Base-by-base conservation (phyloP, 2,113 vertebrate species). In the Mus musculus region DNA sequence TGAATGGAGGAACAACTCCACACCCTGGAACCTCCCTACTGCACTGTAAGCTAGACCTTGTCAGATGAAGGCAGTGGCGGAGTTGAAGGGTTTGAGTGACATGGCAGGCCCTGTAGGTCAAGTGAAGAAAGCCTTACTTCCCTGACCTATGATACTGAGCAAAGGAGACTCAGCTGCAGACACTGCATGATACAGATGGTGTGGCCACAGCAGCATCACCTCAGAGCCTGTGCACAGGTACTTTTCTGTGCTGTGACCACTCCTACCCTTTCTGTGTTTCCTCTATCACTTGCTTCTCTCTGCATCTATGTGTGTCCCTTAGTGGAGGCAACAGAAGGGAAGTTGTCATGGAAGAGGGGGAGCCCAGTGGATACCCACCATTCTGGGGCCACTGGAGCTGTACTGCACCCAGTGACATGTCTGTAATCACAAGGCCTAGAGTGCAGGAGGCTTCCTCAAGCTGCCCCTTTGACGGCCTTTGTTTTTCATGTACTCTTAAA, bases 161-260 rank as follows among this genome's bases (percentile, higher is more conserved):
- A 72, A 78, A 54, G 42, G 39, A 39, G 78, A 84, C 36, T 67
- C 30, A 24, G 3, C 20, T 81, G n/a, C n/a, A 13, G 73, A 88
- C 77, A 0, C 39, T 36, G 12, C 52, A 63, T 61, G 61, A 20
- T 67, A 67, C 30, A 2, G 81, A 84, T 4, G 22, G 8, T 17
- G 72, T n/a, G 20, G 72, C 4, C n/a, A 59, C 65, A 6, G 20
- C 19, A 81, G 52, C 24, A 28, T 1, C 28, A 26, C 82, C 61
- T 30, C 7, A 0, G 86, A 30, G 46, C 3, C 1, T 20, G 1
- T 24, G 28, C 0, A 2, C 30, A 0, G 13, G 7, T 26, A 3
- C 2, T 1, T 2, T 28, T 49, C 69, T 49, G 2, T 69, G 39
- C 46, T 17, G 61, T 26, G 36, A 17, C 17, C 49, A 20, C 39